A percentile compares a stretch with the other conserved stretches of the same genome.
Conservation (phyloP, 2,113 vertebrate species). For the Ciconia maguari region DNA sequence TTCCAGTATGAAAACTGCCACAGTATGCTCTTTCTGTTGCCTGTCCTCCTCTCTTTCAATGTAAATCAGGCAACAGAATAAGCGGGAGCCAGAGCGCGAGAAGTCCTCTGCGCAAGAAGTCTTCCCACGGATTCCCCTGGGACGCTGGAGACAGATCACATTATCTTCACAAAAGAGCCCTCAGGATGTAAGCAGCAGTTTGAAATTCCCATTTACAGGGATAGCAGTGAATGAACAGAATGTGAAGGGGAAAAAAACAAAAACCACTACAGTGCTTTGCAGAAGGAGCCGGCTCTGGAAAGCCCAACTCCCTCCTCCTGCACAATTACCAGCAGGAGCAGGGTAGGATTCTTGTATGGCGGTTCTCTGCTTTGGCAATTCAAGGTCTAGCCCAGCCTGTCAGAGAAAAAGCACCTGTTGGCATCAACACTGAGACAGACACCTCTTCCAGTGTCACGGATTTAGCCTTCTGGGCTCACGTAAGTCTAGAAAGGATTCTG, state of each 20-base stretch:
- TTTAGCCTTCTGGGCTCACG: background rate
- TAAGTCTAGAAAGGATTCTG: background rate
- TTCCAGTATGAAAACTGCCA: background rate
- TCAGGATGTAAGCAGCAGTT: background rate
- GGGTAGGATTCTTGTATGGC: background rate
- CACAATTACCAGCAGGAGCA: accelerated
- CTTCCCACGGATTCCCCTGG: background rate
- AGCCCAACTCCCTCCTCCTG: background rate
- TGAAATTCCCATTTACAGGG: background rate
- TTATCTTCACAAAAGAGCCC: background rate
- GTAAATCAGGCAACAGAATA: background rate
- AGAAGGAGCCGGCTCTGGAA: background rate
- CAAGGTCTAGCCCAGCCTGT: background rate
- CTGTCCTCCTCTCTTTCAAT: background rate
- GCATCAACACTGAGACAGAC: background rate
- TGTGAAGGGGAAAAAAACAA: background rate
- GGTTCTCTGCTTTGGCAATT: background rate
- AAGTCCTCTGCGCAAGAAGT: background rate
- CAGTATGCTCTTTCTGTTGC: background rate
- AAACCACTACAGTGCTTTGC: background rate
- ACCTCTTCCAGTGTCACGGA: background rate
- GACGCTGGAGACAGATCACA: background rate
- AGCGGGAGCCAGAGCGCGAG: background rate
- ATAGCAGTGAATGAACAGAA: background rate
- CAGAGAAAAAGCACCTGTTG: background rate